These are phyloP conservation scores for Macrosteles quadrilineatus DNA, from an alignment of 1,140 invertebrate genomes.

Conservation along the genomic window DNA sequence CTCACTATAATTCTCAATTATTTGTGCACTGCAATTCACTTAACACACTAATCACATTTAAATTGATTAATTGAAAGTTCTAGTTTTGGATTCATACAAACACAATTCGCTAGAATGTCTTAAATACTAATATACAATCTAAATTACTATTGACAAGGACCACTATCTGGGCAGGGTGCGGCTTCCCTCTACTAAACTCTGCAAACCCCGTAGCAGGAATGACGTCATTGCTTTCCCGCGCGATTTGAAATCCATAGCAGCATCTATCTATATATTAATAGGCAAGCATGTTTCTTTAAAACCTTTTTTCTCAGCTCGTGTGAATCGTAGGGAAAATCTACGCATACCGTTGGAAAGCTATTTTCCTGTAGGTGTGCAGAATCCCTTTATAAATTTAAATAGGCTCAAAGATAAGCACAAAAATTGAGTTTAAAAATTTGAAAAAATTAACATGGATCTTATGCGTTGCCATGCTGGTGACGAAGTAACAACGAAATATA, in stretches of 20 bases:
- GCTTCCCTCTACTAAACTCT: slow-evolving; percentile 44
- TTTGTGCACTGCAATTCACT: slow-evolving; percentile 18
- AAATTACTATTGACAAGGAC: slow-evolving; percentile 34
- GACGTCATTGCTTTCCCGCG: slow-evolving; percentile 39
- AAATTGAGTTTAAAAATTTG: too few species aligned
- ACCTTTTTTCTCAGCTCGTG: too few species aligned
- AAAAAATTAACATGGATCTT: too few species aligned
- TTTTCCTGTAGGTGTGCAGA: too few species aligned
- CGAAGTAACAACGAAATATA: too few species aligned
- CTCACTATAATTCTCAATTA: slow-evolving; percentile 23
- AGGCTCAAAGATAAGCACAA: too few species aligned
- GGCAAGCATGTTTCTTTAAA: too few species aligned
- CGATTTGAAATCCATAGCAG: slow-evolving; percentile 30
- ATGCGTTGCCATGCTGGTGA: too few species aligned
- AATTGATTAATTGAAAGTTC: slow-evolving; percentile 29
- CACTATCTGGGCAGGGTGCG: slow-evolving; percentile 41
- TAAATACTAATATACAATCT: slow-evolving; percentile 32
- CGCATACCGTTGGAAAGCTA: too few species aligned
- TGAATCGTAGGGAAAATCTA: too few species aligned
- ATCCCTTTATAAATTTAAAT: too few species aligned
- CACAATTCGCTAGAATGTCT: slow-evolving; percentile 33
- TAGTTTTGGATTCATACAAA: slow-evolving; percentile 40
- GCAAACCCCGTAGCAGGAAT: slow-evolving; percentile 43
- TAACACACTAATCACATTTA: slow-evolving; percentile 40
- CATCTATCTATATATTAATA: too few species aligned